These are phyloP conservation scores for Geotrypetes seraphini DNA, from an alignment of 2,797 vertebrate species.

Conservation along the genomic window DNA sequence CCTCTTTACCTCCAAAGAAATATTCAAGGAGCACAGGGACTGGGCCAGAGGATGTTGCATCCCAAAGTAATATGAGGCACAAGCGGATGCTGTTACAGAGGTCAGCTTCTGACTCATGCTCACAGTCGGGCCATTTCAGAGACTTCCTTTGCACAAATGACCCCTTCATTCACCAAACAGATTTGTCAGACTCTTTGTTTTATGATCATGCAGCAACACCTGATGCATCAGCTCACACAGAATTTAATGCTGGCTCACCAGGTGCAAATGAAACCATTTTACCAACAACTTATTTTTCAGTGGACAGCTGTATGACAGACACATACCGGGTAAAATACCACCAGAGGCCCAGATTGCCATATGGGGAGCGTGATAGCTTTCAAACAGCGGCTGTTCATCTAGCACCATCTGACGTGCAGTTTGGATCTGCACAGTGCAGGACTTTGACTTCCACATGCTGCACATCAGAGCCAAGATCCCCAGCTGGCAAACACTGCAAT, in stretches of 20 bases:
- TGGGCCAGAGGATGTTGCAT: constrained; percentile 41
- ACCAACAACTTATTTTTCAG: constrained; percentile 88
- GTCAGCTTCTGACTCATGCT: background rate
- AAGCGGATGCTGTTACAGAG: constrained; percentile 39
- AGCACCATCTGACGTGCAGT: constrained; percentile 53
- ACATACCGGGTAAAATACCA: constrained; percentile 90
- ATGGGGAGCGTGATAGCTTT: constrained; percentile 44
- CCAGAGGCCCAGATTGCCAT: constrained; percentile 65
- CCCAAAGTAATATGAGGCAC: constrained; percentile 37
- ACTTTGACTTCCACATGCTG: constrained; percentile 38
- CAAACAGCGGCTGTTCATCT: constrained; percentile 44
- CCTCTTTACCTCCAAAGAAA: constrained; percentile 74
- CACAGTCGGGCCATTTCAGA: constrained; percentile 5
- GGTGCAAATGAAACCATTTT: constrained; percentile 43
- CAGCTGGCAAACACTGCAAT: constrained; percentile 40
- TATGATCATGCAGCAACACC: constrained; percentile 26
- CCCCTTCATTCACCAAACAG: constrained; percentile 1
- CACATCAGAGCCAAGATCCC: constrained; percentile 35
- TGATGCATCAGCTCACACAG: constrained; percentile 16
- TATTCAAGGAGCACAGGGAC: constrained; percentile 25
- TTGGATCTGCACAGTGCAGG: constrained; percentile 34
- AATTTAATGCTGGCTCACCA: constrained; percentile 16
- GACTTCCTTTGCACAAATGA: constrained; percentile 28
- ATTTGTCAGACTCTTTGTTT: constrained; percentile 30
- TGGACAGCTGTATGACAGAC: constrained; percentile 94